Conservation (phyloP, 2,888 invertebrate species). For the Cabera pusaria region DNA sequence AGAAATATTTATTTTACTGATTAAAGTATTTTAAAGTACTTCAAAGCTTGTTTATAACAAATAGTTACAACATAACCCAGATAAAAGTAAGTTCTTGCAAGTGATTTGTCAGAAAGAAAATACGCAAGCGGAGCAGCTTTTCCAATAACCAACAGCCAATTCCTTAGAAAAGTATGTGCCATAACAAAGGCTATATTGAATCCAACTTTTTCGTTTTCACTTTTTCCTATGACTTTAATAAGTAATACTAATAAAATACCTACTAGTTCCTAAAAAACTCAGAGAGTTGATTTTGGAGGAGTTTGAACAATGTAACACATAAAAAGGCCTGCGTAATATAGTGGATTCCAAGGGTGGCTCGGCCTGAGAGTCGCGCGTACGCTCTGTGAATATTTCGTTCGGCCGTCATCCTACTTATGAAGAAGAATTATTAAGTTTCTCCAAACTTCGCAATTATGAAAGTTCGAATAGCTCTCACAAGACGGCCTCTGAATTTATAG, state of each 20-base stretch:
- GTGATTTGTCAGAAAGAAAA: slow-evolving; percentile 24
- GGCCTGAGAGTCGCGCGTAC: slow-evolving; percentile 53
- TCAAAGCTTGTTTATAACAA: slow-evolving; percentile 14
- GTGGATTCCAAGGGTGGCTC: slow-evolving; percentile 65
- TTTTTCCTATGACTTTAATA: slow-evolving; percentile 44
- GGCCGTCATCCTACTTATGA: slow-evolving; percentile 79
- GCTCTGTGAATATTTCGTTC: slow-evolving; percentile 79
- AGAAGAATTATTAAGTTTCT: slow-evolving; percentile 83
- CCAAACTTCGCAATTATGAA: slow-evolving; percentile 83
- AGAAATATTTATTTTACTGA: too few relatives aligned
- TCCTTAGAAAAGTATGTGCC: slow-evolving; percentile 25
- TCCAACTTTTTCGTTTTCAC: slow-evolving; percentile 43
- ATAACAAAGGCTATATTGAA: slow-evolving; percentile 35
- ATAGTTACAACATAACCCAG: slow-evolving; percentile 21
- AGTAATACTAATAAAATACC: slow-evolving; percentile 51
- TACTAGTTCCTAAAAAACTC: slow-evolving; percentile 48
- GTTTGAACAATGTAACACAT: slow-evolving; percentile 60
- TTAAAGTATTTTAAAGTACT: slow-evolving; percentile 15
- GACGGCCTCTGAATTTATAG: slow-evolving; percentile 82
- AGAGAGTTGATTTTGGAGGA: slow-evolving; percentile 50
- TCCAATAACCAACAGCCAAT: slow-evolving; percentile 26
- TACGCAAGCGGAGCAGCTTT: slow-evolving; percentile 24
- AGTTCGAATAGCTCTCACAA: slow-evolving; percentile 81
- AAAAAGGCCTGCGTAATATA: slow-evolving; percentile 61
- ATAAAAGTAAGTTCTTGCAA: slow-evolving; percentile 22